Conservation (phyloP, 2,113 vertebrate species). For the Nyctibius bracteatus region DNA sequence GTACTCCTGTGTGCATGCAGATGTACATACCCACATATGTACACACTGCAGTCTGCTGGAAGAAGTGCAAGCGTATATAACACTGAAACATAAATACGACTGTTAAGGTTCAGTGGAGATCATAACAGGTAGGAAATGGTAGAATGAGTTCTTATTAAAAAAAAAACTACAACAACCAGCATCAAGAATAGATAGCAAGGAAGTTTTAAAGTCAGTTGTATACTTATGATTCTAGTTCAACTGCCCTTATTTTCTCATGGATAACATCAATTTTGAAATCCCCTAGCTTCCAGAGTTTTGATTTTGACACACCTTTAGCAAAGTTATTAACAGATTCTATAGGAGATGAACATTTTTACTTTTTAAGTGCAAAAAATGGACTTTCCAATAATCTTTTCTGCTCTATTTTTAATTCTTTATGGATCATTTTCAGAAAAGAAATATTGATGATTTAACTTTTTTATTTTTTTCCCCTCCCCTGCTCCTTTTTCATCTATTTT, state of each 20-base stretch:
- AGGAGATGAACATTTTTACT: neutral
- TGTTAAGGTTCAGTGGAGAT: neutral
- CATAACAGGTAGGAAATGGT: neutral
- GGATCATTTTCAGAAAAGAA: neutral
- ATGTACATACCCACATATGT: neutral
- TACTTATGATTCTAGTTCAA: neutral
- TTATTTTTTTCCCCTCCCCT: fast-evolving
- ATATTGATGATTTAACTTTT: neutral
- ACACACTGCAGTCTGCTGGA: neutral
- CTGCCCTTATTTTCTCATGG: neutral
- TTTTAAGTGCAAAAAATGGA: neutral
- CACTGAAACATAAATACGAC: neutral
- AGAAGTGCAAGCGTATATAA: neutral
- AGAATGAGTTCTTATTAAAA: neutral
- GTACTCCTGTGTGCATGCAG: fast-evolving
- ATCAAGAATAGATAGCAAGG: neutral
- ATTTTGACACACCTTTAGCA: neutral
- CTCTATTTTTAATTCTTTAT: neutral
- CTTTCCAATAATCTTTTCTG: neutral
- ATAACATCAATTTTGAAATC: neutral
- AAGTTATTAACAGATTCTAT: neutral
- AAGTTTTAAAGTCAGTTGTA: neutral
- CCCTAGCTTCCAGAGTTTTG: neutral
- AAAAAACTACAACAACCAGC: neutral
- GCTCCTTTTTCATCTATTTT: no score